These are phyloP conservation scores for Astropecten irregularis DNA, from an alignment of 53 echinoderm and acorn worm genomes.

Conservation along the genomic window DNA sequence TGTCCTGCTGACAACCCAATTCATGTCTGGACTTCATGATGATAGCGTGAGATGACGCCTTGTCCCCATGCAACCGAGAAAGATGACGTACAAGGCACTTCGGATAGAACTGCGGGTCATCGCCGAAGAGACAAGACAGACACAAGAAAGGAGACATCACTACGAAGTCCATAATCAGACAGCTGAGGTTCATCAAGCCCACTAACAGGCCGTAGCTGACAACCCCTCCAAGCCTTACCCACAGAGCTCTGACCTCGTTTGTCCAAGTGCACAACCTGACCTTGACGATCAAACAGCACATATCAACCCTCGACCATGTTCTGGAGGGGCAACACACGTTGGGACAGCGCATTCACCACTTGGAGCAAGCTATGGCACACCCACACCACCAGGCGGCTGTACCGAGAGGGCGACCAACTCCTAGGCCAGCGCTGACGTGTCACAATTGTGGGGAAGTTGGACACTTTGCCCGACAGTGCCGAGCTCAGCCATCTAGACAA, in stretches of 20 bases:
- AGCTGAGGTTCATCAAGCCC: not conserved
- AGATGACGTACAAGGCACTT: constrained; percentile 10
- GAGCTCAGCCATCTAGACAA: too few relatives aligned
- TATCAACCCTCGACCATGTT: not conserved
- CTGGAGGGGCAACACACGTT: not conserved
- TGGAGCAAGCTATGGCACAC: too few relatives aligned
- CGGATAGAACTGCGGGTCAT: not conserved
- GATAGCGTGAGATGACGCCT: constrained; percentile 5
- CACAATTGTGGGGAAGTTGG: not conserved
- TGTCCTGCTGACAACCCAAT: constrained; percentile 8
- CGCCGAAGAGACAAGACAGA: not conserved
- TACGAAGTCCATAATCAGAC: not conserved
- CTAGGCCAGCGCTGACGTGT: too few relatives aligned
- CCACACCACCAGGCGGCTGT: too few relatives aligned
- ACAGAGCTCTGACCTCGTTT: too few relatives aligned
- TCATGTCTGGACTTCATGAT: constrained; percentile 29
- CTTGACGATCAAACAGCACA: not conserved
- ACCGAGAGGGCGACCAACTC: too few relatives aligned
- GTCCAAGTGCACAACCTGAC: not conserved
- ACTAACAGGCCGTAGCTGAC: too few relatives aligned
- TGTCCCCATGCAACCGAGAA: constrained; percentile 24
- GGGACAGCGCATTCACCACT: too few relatives aligned
- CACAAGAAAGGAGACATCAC: not conserved
- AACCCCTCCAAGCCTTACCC: too few relatives aligned
- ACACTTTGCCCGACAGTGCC: constrained; percentile 22